These are phyloP conservation scores for Drosophila sordidapex DNA, from an alignment of 2,888 invertebrate genomes.

Conservation along the genomic window DNA sequence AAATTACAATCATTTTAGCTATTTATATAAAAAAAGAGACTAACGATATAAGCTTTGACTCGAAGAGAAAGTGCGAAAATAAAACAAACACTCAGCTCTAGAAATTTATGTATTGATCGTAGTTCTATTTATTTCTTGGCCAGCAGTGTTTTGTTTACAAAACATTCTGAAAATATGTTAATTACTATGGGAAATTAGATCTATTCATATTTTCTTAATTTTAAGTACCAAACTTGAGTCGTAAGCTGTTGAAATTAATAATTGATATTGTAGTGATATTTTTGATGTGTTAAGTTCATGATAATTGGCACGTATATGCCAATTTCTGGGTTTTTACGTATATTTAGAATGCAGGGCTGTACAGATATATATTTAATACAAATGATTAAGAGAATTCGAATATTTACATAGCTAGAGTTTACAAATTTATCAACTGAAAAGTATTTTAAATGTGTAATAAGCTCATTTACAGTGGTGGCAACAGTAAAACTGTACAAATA, in stretches of 20 bases:
- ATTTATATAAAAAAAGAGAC: neutral
- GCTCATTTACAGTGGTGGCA: slow-evolving; percentile 16
- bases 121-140: neutral
- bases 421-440: neutral
- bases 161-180: neutral
- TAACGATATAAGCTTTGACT: neutral
- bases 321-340: neutral
- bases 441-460: neutral
- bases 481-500: slow-evolving; percentile 3
- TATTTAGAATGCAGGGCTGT: neutral
- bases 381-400: neutral
- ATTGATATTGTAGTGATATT: too few relatives aligned
- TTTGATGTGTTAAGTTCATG: neutral
- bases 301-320: neutral
- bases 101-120: neutral
- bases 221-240: neutral
- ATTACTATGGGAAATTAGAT: neutral
- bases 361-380: neutral
- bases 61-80: neutral
- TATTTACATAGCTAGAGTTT: neutral
- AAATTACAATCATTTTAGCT: neutral
- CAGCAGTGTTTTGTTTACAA: slow-evolving; percentile 5
- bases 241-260: neutral
- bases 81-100: neutral
- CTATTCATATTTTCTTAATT: neutral